Evolutionary conservation across 2,797 vertebrate genomes (phyloP), one percentile per base, ranked within the genome.

Genomic region (Chloroceryle amazona): DNA sequence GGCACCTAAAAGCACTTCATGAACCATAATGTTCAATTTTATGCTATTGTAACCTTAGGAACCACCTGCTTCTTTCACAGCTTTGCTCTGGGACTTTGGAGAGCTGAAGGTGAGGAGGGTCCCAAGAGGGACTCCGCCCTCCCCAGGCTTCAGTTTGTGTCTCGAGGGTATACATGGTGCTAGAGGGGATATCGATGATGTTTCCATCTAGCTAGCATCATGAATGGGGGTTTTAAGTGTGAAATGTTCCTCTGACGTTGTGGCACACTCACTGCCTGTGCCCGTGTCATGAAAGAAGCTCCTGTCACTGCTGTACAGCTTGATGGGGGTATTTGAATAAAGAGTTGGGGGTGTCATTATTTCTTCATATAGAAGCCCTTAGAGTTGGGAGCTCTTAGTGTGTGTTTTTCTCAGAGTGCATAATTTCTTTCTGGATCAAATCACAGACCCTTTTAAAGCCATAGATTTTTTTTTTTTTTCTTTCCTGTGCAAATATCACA

Each of bases 191-290:
- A 29, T 4, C 29, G 46, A 44, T 31, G 13, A 5, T 68, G 81
- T 51, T 37, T 31, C 41, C 31, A 87, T 57, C 17, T 21, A 14
- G 18, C 20, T 7, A n/a, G 20, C 14, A 13, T 20, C 0, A 0
- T 19, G 42, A 70, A 9, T 1, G 1, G 52, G 13, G 8, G 11
- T 10, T 60, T 42, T 4, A 26, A 42, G 52, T 13, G n/a, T 11
- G 81, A 74, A 21, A 5, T 39, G 18, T 58, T 84, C 26, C 52
- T 71, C 35, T 62, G 21, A 17, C 10, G 16, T 11, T 26, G 25
- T 2, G 16, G 16, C 49, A 10, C 23, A 37, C 12, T 9, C 4
- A 0, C 39, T 11, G 1, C 46, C 13, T 31, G 23, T 16, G 21
- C 41, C 49, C 1, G 0, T 12, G 37, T 37, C 29, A 28, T 1